Evolutionary conservation across 1,140 invertebrate species (phyloP).

Genomic region (Tigriopus japonicus): DNA sequence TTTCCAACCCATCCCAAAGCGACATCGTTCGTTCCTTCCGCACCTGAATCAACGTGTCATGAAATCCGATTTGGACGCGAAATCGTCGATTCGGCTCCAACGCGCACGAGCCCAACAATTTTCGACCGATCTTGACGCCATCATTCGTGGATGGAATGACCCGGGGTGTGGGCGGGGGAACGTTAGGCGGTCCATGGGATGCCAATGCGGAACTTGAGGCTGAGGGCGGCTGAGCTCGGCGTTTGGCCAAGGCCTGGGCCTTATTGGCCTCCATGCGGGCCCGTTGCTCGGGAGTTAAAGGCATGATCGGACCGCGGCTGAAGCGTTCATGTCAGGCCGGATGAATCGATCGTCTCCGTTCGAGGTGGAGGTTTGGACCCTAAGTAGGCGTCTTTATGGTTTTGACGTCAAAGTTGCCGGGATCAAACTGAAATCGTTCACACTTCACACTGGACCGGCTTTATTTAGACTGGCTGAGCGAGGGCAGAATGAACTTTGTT

Average conservation of each 20-base stretch:
- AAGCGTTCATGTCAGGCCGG: no score
- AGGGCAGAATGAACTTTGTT: no score
- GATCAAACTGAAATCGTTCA: no score
- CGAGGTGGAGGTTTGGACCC: no score
- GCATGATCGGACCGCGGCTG: neutral
- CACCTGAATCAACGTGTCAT: neutral
- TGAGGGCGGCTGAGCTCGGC: neutral
- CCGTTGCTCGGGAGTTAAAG: neutral
- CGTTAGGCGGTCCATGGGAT: neutral
- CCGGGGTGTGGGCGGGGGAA: neutral
- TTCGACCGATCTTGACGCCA: neutral
- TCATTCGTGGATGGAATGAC: neutral
- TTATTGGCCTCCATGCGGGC: neutral
- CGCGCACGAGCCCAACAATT: no score
- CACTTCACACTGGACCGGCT: no score
- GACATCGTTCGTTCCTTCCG: no score
- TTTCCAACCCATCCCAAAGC: no score
- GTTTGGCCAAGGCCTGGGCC: neutral
- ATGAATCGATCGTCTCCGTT: no score
- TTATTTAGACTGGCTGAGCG: no score
- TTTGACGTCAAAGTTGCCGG: no score
- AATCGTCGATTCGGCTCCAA: neutral
- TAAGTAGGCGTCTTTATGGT: no score
- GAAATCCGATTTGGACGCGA: neutral
- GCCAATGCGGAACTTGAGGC: neutral